These are phyloP conservation scores for Macaca nemestrina DNA, from an alignment of 2,113 vertebrate genomes.

Conservation along the genomic window DNA sequence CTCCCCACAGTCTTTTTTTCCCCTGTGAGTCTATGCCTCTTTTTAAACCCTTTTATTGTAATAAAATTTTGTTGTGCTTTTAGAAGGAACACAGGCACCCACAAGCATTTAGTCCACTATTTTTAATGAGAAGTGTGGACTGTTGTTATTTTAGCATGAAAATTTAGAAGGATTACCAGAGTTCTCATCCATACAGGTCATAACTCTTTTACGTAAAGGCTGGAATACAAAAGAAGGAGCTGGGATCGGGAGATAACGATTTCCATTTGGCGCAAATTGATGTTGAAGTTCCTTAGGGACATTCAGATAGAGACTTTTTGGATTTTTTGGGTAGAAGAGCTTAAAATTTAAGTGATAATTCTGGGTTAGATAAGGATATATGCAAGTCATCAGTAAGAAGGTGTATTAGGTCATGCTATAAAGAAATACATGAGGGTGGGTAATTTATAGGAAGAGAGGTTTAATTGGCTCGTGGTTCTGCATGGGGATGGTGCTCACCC, in stretches of 20 bases:
- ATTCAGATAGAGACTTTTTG: background rate
- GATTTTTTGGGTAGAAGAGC: background rate
- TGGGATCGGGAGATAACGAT: background rate
- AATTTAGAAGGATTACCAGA: background rate
- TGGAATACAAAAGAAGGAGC: background rate
- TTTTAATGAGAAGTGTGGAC: background rate
- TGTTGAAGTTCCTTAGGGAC: background rate
- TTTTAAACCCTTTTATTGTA: background rate
- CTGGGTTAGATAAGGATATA: background rate
- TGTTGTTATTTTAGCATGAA: background rate
- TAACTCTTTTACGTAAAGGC: background rate
- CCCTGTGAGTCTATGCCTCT: background rate
- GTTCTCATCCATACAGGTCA: background rate
- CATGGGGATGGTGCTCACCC: too few species aligned
- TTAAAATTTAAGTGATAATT: background rate
- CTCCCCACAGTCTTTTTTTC: background rate
- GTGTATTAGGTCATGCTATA: too few species aligned
- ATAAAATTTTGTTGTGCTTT: background rate
- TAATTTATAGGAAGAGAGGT: too few species aligned
- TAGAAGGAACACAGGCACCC: background rate
- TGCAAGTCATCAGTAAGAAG: background rate
- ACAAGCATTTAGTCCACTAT: background rate
- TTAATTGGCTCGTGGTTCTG: too few species aligned
- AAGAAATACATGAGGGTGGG: too few species aligned
- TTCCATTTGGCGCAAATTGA: background rate